Evolutionary conservation across 2,113 vertebrate genomes (phyloP).

Genomic region (Chinchilla lanigera): DNA sequence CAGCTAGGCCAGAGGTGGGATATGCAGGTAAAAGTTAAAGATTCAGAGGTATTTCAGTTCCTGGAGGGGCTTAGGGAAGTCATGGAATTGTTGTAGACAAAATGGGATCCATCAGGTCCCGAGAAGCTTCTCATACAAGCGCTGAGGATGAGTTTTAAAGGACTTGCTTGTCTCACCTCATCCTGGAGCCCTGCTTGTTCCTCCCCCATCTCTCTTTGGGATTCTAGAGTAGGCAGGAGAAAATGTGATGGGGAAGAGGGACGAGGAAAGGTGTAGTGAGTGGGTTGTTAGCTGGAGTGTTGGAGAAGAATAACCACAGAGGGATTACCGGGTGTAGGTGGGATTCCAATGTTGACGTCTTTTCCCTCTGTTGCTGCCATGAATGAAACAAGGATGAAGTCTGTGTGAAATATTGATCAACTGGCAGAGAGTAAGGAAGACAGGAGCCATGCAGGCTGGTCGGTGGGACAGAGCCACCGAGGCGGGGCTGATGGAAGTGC

Average conservation of each 20-base stretch:
- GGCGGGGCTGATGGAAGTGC: not conserved
- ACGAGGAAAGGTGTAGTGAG: not conserved
- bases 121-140: not conserved
- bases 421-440: not conserved
- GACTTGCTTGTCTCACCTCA: not conserved
- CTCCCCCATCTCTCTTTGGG: not conserved
- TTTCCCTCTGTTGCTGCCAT: not conserved
- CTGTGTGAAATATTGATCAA: not conserved
- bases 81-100: not conserved
- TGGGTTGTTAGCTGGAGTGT: not conserved
- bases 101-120: not conserved
- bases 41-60: not conserved
- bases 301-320: not conserved
- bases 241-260: not conserved
- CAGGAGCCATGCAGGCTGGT: not conserved
- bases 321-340: not conserved
- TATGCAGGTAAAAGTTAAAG: not conserved
- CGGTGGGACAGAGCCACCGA: not conserved
- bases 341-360: not conserved
- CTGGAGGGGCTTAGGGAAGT: not conserved
- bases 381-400: not conserved
- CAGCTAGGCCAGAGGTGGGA: not conserved
- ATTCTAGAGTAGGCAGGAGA: not conserved
- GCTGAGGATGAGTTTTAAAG: not conserved
- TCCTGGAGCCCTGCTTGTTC: not conserved